A percentile compares a stretch with the other conserved stretches of the same genome.
Evolutionary conservation across 2,888 invertebrate genomes (phyloP).

Genomic region (Cremastinae sp.): DNA sequence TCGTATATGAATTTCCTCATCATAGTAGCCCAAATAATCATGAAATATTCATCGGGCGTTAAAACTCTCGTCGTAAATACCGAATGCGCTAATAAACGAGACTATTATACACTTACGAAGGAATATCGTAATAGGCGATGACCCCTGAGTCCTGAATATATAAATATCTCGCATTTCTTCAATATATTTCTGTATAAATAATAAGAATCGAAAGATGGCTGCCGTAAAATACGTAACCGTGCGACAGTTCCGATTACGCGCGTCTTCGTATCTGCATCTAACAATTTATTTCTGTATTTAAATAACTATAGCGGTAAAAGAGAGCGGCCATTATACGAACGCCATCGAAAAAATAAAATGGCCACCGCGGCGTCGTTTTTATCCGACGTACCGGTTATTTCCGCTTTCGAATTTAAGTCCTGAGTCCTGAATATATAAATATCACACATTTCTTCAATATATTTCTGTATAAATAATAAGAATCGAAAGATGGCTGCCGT

Average conservation of each 20-base stretch:
- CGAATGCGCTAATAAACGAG: conserved; percentile 22
- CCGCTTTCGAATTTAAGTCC: too few relatives aligned
- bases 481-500: too few relatives aligned
- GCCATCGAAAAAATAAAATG: background rate
- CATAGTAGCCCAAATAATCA: conserved; percentile 36
- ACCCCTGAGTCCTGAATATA: conserved; percentile 28
- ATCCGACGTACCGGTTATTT: too few relatives aligned
- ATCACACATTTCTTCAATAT: background rate
- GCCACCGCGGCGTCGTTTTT: background rate
- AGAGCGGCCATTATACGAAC: background rate
- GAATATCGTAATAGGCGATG: conserved; percentile 12
- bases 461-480: too few relatives aligned
- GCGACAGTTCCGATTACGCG: too few relatives aligned
- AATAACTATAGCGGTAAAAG: too few relatives aligned
- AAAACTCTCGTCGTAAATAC: conserved; percentile 23
- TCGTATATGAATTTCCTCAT: conserved; percentile 23
- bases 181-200: too few relatives aligned
- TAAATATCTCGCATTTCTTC: conserved; percentile 1
- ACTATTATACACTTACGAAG: background rate
- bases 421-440: conserved; percentile 23
- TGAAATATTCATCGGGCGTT: conserved; percentile 34
- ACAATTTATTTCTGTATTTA: too few relatives aligned
- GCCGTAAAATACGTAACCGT: too few relatives aligned
- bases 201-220: too few relatives aligned
- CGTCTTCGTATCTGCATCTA: too few relatives aligned